A percentile compares a stretch with the other conserved stretches of the same genome.
Evolutionary conservation across 1,140 invertebrate species (phyloP).

Genomic region (Calliopsis andreniformis): DNA sequence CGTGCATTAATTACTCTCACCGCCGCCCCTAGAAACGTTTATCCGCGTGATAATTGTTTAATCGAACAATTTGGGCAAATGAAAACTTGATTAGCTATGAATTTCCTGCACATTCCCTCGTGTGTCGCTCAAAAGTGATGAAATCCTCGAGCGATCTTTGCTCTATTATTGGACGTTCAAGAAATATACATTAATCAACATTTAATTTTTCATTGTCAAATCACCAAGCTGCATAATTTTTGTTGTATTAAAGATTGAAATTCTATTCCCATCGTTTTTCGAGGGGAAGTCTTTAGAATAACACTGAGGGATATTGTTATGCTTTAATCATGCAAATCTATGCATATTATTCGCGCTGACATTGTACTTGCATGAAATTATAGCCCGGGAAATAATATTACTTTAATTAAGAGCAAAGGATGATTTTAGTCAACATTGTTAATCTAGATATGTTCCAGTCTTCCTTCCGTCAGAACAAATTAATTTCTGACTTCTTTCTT

Average conservation of each 20-base stretch:
- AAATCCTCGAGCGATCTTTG: neutral
- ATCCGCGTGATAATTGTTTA: constrained; percentile 35
- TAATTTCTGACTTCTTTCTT: too few species aligned
- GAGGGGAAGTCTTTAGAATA: neutral
- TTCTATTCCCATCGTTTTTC: neutral
- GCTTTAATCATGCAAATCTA: constrained; percentile 3
- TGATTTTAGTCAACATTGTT: neutral
- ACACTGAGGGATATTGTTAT: neutral
- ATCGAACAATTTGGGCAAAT: constrained; percentile 42
- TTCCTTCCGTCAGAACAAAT: too few species aligned
- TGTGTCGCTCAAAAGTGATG: neutral
- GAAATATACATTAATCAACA: neutral
- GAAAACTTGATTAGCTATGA: constrained; percentile 42
- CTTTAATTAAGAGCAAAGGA: neutral
- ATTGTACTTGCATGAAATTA: neutral
- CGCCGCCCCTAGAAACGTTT: constrained; percentile 18
- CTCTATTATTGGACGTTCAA: neutral
- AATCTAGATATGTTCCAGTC: neutral
- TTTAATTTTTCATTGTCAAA: neutral
- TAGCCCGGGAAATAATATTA: neutral
- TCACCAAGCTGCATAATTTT: neutral
- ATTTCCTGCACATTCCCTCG: neutral
- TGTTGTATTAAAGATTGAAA: neutral
- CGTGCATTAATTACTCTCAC: constrained; percentile 39
- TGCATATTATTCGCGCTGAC: neutral